phyloP scores from a whole-genome alignment of 2,888 invertebrate genomes.

The Pasiphila rectangulata region DNA sequence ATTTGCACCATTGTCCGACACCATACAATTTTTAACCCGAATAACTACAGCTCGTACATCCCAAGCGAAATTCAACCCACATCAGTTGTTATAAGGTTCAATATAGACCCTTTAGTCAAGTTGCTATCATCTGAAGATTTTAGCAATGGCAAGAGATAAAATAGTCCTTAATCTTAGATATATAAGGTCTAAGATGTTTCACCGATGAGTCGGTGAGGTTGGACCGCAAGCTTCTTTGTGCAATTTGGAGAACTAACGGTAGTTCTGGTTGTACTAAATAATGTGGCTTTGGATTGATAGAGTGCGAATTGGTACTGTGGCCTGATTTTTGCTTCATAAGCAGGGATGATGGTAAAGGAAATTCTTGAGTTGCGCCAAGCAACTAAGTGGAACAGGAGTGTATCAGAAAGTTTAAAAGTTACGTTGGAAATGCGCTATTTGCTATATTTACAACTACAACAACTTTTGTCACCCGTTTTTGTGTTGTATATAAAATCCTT shows the following conservation, averaged over 20 bases:
- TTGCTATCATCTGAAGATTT: conserved; percentile 4
- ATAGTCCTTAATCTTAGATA: conserved; percentile 2
- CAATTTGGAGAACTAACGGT: conserved; percentile 63
- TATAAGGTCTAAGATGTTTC: conserved; percentile 26
- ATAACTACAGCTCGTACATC: conserved; percentile 34
- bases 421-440: too few relatives aligned
- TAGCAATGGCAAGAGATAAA: conserved; percentile 10
- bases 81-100: conserved; percentile 13
- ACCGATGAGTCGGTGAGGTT: conserved; percentile 5
- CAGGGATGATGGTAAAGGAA: neutral
- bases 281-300: conserved; percentile 31
- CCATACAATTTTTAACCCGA: conserved; percentile 44
- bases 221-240: conserved; percentile 58
- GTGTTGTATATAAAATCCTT: too few relatives aligned
- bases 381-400: too few relatives aligned
- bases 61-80: conserved; percentile 23
- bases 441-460: too few relatives aligned
- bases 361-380: too few relatives aligned
- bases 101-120: conserved; percentile 1
- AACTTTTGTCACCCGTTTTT: too few relatives aligned
- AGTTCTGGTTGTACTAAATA: conserved; percentile 50
- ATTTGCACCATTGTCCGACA: conserved; percentile 50
- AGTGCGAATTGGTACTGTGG: conserved; percentile 13
- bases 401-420: too few relatives aligned
- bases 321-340: neutral